Evolutionary conservation across 2,113 vertebrate genomes (phyloP).

Genomic region (Sinocyclocheilus maitianheensis): DNA sequence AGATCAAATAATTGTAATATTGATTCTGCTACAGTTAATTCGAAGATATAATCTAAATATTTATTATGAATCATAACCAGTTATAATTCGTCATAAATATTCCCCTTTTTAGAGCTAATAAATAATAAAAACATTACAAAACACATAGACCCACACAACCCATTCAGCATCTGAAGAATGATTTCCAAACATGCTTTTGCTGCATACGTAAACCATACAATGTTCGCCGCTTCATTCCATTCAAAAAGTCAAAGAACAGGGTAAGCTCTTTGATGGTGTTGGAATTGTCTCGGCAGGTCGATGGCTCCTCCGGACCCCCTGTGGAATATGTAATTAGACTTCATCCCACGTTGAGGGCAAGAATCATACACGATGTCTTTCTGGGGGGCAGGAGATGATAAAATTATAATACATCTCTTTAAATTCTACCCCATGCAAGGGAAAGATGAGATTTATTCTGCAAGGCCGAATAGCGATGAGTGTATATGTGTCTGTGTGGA

Average conservation of each 20-base stretch:
- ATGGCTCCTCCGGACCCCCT: slow-evolving; percentile 51
- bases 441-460: slow-evolving; percentile 61
- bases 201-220: slow-evolving; percentile 34
- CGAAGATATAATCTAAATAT: too few relatives aligned
- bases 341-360: slow-evolving; percentile 50
- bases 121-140: too few relatives aligned
- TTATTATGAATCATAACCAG: too few relatives aligned
- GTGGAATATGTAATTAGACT: slow-evolving; percentile 57
- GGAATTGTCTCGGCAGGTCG: slow-evolving; percentile 53
- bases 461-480: slow-evolving; percentile 44
- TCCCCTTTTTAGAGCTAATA: too few relatives aligned
- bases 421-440: slow-evolving; percentile 61
- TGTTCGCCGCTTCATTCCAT: slow-evolving; percentile 37
- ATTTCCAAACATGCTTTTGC: slow-evolving; percentile 51
- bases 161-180: slow-evolving; percentile 34
- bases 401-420: slow-evolving; percentile 64
- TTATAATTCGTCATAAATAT: too few relatives aligned
- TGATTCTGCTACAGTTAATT: too few relatives aligned
- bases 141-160: too few relatives aligned
- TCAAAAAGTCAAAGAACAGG: slow-evolving; percentile 55
- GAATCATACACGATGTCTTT: slow-evolving; percentile 46
- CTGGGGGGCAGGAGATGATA: slow-evolving; percentile 46
- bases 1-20: too few relatives aligned
- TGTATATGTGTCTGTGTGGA: slow-evolving; percentile 46
- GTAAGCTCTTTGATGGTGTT: slow-evolving; percentile 51